These are phyloP conservation scores for Andrena bucephala DNA, from an alignment of 2,888 invertebrate genomes.

Conservation along the genomic window DNA sequence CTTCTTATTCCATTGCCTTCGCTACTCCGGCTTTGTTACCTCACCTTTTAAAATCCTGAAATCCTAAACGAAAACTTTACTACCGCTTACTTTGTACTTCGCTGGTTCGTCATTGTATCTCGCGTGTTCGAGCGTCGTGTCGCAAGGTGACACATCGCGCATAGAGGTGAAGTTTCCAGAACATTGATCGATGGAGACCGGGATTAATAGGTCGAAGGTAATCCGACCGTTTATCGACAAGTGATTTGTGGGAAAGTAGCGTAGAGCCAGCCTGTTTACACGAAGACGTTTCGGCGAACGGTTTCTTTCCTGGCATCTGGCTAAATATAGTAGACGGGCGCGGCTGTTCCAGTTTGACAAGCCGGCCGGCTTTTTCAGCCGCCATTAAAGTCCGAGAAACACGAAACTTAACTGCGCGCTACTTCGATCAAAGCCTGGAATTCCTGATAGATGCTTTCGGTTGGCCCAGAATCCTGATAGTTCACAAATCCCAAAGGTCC, in stretches of 20 bases:
- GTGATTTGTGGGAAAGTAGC: not conserved
- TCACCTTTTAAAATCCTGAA: too few relatives aligned
- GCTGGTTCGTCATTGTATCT: not conserved
- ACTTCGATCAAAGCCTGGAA: not conserved
- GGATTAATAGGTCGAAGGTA: too few relatives aligned
- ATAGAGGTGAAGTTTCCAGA: not conserved
- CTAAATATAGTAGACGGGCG: slow-evolving; percentile 68
- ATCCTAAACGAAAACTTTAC: too few relatives aligned
- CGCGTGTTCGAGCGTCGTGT: not conserved
- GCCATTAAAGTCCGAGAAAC: slow-evolving; percentile 4
- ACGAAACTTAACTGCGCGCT: not conserved
- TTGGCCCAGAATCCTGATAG: not conserved
- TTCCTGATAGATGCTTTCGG: too few relatives aligned
- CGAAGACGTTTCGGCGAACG: not conserved
- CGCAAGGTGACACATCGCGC: not conserved
- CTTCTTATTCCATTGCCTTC: too few relatives aligned
- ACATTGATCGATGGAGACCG: not conserved
- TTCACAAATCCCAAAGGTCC: not conserved
- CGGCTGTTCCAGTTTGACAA: slow-evolving; percentile 68
- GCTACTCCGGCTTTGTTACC: too few relatives aligned
- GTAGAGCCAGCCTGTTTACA: slow-evolving; percentile 6
- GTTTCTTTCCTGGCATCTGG: slow-evolving; percentile 41
- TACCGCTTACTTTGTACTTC: too few relatives aligned
- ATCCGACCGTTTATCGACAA: not conserved
- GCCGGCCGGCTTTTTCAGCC: slow-evolving; percentile 61